These are phyloP conservation scores for Matsumurasca onukii DNA, from an alignment of 1,140 invertebrate genomes.

Conservation along the genomic window DNA sequence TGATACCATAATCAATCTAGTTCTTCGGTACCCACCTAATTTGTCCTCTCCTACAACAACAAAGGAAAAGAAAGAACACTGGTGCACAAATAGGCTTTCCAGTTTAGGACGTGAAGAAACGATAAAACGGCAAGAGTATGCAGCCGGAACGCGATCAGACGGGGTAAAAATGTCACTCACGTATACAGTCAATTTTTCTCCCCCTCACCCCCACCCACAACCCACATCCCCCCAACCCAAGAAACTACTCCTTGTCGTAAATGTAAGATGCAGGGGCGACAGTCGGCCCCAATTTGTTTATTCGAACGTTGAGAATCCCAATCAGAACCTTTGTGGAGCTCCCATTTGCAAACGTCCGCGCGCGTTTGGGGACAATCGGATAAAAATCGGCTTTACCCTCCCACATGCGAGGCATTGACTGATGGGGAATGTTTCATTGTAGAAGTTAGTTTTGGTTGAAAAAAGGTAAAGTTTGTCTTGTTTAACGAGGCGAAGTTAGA, in stretches of 20 bases:
- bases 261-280: constrained; percentile 29
- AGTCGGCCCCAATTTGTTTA: constrained; percentile 33
- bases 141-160: constrained; percentile 28
- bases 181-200: constrained; percentile 35
- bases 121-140: constrained; percentile 33
- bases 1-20: too few relatives aligned
- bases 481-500: too few relatives aligned
- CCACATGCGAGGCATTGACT: too few relatives aligned
- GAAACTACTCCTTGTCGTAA: constrained; percentile 33
- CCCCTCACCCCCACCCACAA: constrained; percentile 8
- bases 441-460: too few relatives aligned
- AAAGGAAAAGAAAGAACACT: too few relatives aligned
- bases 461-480: too few relatives aligned
- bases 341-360: neutral
- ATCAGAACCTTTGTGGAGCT: constrained; percentile 21
- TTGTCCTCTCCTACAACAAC: too few relatives aligned
- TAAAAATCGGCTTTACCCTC: neutral
- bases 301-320: constrained; percentile 34
- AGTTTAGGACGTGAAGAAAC: neutral
- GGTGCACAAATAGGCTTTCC: neutral
- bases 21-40: too few relatives aligned
- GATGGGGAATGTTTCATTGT: too few relatives aligned
- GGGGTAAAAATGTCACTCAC: constrained; percentile 34
- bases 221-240: constrained; percentile 11
- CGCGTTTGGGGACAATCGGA: neutral